A percentile compares a stretch with the other conserved stretches of the same genome.
Conservation (phyloP, 2,797 vertebrate species). For the Pagetopsis macropterus region DNA sequence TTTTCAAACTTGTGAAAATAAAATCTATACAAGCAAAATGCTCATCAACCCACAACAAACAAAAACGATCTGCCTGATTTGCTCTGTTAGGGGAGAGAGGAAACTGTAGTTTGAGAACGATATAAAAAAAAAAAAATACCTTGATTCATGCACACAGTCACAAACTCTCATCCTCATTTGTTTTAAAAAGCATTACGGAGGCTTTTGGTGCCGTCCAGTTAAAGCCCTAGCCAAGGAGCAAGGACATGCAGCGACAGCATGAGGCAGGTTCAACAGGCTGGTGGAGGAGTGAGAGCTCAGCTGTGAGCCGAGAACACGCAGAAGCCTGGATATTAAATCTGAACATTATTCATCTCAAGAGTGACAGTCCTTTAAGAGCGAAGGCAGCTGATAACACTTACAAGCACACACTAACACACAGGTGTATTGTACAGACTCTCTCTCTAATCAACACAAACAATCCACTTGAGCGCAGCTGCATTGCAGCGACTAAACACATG, state of each 20-base stretch:
- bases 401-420: slow-evolving; percentile 34
- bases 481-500: slow-evolving; percentile 60
- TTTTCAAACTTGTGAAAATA: slow-evolving; percentile 19
- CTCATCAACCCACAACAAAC: slow-evolving; percentile 42
- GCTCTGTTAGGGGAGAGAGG: slow-evolving; percentile 41
- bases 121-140: slow-evolving; percentile 5
- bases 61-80: slow-evolving; percentile 41
- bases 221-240: slow-evolving; percentile 56
- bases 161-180: slow-evolving; percentile 21
- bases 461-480: slow-evolving; percentile 54
- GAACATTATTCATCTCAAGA: slow-evolving; percentile 24
- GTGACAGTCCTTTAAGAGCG: slow-evolving; percentile 48
- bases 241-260: slow-evolving; percentile 65
- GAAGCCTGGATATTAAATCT: slow-evolving; percentile 34
- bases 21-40: slow-evolving; percentile 41
- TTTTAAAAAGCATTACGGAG: slow-evolving; percentile 29
- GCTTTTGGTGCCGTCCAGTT: slow-evolving; percentile 30
- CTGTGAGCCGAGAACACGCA: neutral
- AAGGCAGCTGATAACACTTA: slow-evolving; percentile 63
- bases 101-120: slow-evolving; percentile 33
- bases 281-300: neutral
- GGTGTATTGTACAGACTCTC: slow-evolving; percentile 41
- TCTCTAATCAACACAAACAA: slow-evolving; percentile 35
- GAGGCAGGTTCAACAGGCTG: slow-evolving; percentile 54
- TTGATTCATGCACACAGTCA: slow-evolving; percentile 50